Evolutionary conservation across 1,140 invertebrate genomes (phyloP).

Genomic region (Himalopsyche phryganea): DNA sequence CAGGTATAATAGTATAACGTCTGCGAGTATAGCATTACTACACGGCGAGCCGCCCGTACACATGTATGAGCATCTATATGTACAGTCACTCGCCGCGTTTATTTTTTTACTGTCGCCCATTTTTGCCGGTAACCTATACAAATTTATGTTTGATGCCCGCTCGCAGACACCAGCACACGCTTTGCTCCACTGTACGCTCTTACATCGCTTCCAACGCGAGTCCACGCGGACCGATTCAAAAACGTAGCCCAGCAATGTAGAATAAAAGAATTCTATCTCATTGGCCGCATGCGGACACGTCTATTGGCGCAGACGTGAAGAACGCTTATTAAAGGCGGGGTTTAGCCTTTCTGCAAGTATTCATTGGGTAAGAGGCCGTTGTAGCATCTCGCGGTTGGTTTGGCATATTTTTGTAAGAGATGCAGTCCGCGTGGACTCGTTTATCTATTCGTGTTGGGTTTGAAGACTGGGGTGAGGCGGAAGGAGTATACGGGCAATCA

Average conservation of each 20-base stretch:
- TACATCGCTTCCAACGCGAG: slow-evolving; percentile 1
- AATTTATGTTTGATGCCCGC: slow-evolving; percentile 28
- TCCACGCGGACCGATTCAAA: slow-evolving; percentile 48
- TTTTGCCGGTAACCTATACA: slow-evolving; percentile 38
- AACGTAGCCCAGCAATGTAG: slow-evolving; percentile 37
- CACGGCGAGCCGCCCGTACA: neutral
- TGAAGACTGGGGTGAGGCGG: slow-evolving; percentile 38
- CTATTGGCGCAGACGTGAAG: slow-evolving; percentile 33
- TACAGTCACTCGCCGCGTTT: slow-evolving; percentile 32
- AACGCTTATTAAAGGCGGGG: slow-evolving; percentile 56
- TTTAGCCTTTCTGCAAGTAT: slow-evolving; percentile 41
- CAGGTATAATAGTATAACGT: neutral
- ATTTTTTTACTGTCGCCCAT: slow-evolving; percentile 55
- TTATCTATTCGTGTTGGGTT: slow-evolving; percentile 51
- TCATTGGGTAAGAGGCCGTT: slow-evolving; percentile 38
- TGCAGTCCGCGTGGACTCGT: slow-evolving; percentile 54
- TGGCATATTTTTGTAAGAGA: slow-evolving; percentile 52
- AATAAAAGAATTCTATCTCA: slow-evolving; percentile 35
- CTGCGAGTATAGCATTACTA: slow-evolving; percentile 9
- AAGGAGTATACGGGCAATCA: slow-evolving; percentile 54
- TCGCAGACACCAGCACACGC: slow-evolving; percentile 45
- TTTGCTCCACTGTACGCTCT: slow-evolving; percentile 50
- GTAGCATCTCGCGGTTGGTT: slow-evolving; percentile 40
- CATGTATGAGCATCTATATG: slow-evolving; percentile 5
- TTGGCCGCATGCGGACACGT: slow-evolving; percentile 37